phyloP scores from a whole-genome alignment of 2,113 vertebrate genomes.

The Alouatta palliata region DNA sequence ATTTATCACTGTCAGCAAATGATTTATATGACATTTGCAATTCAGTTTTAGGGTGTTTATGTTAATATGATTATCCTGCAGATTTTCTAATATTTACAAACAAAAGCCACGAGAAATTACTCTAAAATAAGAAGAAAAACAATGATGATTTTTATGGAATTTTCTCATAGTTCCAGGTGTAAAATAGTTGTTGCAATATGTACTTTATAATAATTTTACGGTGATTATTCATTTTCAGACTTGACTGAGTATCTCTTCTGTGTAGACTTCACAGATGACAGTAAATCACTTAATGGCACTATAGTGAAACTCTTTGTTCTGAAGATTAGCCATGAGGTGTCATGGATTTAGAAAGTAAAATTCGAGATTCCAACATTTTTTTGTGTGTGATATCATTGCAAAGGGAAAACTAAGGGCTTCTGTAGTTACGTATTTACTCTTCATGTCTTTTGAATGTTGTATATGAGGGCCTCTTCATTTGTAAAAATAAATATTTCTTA shows the following conservation, averaged over 20 bases:
- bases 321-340: background rate
- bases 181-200: background rate
- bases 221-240: background rate
- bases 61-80: background rate
- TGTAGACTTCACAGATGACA: background rate
- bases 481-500: background rate
- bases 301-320: background rate
- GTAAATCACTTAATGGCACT: background rate
- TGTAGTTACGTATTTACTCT: background rate
- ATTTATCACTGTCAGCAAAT: background rate
- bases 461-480: background rate
- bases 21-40: background rate
- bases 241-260: background rate
- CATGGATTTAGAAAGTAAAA: background rate
- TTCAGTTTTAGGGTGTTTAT: background rate
- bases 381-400: background rate
- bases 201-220: background rate
- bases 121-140: background rate
- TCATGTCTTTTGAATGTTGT: background rate
- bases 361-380: background rate
- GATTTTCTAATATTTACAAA: background rate
- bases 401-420: background rate
- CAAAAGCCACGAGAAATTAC: background rate
- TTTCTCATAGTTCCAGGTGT: background rate
- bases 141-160: background rate